These are phyloP conservation scores for Cryptoprocta ferox DNA, from an alignment of 2,797 vertebrate species.

Conservation along the genomic window DNA sequence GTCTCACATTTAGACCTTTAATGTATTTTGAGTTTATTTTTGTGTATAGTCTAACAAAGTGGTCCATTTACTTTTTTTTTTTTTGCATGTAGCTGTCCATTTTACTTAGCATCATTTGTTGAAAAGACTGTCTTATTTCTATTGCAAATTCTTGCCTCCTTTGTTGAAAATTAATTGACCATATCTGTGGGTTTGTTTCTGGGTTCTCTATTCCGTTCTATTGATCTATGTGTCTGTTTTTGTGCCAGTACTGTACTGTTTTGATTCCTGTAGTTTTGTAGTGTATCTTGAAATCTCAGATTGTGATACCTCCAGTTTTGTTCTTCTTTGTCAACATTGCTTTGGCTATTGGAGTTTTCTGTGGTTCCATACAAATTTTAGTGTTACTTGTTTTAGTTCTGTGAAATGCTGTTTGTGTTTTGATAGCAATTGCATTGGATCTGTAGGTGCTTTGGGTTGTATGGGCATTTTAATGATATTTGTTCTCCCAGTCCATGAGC, in stretches of 20 bases:
- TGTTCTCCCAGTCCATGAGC: neutral
- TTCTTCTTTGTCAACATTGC: neutral
- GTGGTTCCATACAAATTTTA: neutral
- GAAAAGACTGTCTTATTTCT: neutral
- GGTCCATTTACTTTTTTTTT: neutral
- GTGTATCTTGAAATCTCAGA: neutral
- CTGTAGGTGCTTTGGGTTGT: neutral
- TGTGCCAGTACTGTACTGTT: neutral
- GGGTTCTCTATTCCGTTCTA: neutral
- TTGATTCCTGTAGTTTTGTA: neutral
- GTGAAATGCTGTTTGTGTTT: neutral
- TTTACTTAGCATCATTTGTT: neutral
- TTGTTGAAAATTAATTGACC: neutral
- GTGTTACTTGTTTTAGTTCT: neutral
- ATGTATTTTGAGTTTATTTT: neutral
- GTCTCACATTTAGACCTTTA: neutral
- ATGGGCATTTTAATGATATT: neutral
- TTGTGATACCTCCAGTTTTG: neutral
- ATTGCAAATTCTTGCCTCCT: neutral
- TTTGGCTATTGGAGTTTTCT: neutral
- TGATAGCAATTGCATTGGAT: neutral
- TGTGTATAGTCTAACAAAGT: neutral
- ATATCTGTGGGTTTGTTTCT: neutral
- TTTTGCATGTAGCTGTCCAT: neutral
- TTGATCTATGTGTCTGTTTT: neutral